Conservation (phyloP, 2,888 invertebrate genomes). For the Orthonychiurus folsomi region DNA sequence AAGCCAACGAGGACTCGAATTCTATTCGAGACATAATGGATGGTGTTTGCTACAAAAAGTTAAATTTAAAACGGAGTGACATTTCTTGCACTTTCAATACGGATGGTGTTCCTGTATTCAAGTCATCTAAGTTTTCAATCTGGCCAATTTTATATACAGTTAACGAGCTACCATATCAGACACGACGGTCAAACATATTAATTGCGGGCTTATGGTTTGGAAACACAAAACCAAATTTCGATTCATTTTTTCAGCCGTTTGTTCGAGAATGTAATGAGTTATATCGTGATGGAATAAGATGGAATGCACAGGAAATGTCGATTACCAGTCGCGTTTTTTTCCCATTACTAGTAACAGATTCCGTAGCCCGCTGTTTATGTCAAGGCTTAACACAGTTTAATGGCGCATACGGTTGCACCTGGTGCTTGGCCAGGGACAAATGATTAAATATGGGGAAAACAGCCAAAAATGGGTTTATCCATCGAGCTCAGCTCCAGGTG, state of each 20-base stretch:
- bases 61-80: slow-evolving; percentile 11
- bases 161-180: slow-evolving; percentile 15
- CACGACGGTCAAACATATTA: slow-evolving; percentile 6
- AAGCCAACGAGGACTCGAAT: neutral
- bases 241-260: slow-evolving; percentile 12
- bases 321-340: slow-evolving; percentile 10
- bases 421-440: slow-evolving; percentile 20
- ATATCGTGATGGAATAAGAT: neutral
- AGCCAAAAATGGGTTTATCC: slow-evolving; percentile 12
- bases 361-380: slow-evolving; percentile 19
- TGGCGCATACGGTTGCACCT: slow-evolving; percentile 22
- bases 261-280: slow-evolving; percentile 5
- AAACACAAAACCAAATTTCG: slow-evolving; percentile 16
- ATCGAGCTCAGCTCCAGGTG: neutral
- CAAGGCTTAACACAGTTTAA: slow-evolving; percentile 27
- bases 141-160: slow-evolving; percentile 22
- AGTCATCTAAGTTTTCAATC: slow-evolving; percentile 17
- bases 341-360: slow-evolving; percentile 17
- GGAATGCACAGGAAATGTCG: neutral
- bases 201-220: slow-evolving; percentile 19
- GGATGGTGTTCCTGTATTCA: slow-evolving; percentile 25
- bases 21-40: slow-evolving; percentile 3
- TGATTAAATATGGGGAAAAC: neutral
- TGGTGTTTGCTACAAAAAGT: slow-evolving; percentile 3
- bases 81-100: slow-evolving; percentile 18